phyloP scores from a whole-genome alignment of 2,888 invertebrate species.

The Bombyx huttoni region DNA sequence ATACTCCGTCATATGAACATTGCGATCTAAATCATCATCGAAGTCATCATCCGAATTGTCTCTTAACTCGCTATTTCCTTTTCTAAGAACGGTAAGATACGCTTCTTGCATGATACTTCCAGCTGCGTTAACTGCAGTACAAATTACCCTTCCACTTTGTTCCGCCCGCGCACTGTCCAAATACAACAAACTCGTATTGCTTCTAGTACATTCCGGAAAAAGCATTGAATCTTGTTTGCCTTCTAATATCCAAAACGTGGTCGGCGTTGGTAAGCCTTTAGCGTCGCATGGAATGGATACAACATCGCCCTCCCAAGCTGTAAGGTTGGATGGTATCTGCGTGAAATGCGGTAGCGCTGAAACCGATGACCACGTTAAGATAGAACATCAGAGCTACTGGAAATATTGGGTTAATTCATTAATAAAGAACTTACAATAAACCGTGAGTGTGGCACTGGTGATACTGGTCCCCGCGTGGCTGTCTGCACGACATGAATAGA shows the following conservation, averaged over 20 bases:
- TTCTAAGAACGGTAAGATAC: constrained; percentile 58
- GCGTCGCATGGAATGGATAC: constrained; percentile 94
- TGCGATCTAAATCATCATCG: constrained; percentile 43
- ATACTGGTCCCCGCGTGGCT: constrained; percentile 91
- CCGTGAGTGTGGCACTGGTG: constrained; percentile 89
- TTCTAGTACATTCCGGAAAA: constrained; percentile 65
- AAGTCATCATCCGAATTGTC: constrained; percentile 40
- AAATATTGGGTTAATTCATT: constrained; percentile 59
- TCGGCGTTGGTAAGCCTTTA: constrained; percentile 92
- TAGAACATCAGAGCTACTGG: constrained; percentile 37
- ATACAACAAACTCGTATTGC: constrained; percentile 61
- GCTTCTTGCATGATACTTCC: constrained; percentile 67
- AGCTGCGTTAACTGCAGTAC: constrained; percentile 63
- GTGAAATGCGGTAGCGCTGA: constrained; percentile 90
- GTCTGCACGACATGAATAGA: constrained; percentile 92
- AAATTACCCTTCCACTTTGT: constrained; percentile 63
- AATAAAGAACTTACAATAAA: constrained; percentile 84
- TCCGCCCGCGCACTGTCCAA: constrained; percentile 56
- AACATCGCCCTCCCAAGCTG: constrained; percentile 88
- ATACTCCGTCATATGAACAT: constrained; percentile 75
- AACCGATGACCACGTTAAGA: constrained; percentile 68
- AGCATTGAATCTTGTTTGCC: constrained; percentile 81
- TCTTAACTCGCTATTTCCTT: constrained; percentile 51
- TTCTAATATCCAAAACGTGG: constrained; percentile 96
- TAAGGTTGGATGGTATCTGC: constrained; percentile 88